phyloP scores from a whole-genome alignment of 2,113 vertebrate species.

The Phylloscopus whistleri region DNA sequence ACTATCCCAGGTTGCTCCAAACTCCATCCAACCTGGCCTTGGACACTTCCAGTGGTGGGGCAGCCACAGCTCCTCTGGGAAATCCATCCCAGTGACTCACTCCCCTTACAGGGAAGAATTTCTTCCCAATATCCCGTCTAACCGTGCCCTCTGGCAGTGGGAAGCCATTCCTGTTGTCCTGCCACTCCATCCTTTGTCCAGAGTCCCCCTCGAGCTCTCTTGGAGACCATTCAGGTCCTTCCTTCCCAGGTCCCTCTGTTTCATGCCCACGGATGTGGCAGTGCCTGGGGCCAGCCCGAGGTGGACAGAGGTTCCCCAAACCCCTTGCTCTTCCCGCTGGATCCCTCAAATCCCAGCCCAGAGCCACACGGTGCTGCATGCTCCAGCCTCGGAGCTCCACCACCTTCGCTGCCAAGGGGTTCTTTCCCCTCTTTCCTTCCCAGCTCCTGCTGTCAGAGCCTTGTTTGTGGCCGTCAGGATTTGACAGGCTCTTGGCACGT shows the following conservation, averaged over 20 bases:
- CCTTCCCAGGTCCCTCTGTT: background rate
- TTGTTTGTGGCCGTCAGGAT: background rate
- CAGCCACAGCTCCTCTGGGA: background rate
- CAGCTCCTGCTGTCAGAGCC: background rate
- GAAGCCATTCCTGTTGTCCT: background rate
- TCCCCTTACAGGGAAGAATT: background rate
- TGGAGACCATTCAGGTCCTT: background rate
- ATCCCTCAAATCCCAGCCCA: background rate
- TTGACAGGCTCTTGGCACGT: background rate
- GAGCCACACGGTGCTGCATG: fast-evolving
- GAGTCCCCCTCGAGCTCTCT: background rate
- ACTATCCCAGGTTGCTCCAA: background rate
- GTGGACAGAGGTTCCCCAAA: background rate
- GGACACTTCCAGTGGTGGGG: background rate
- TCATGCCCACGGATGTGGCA: fast-evolving
- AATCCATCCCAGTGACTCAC: background rate
- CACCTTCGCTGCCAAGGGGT: background rate
- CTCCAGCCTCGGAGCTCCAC: background rate
- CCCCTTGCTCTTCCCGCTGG: fast-evolving
- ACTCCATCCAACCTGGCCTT: fast-evolving
- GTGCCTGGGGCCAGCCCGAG: background rate
- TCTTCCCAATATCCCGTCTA: background rate
- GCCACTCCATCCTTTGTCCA: background rate
- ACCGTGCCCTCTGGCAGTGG: background rate
- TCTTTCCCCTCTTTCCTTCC: background rate